phyloP scores from a whole-genome alignment of 2,797 vertebrate species.

The Arremon aurantiirostris region DNA sequence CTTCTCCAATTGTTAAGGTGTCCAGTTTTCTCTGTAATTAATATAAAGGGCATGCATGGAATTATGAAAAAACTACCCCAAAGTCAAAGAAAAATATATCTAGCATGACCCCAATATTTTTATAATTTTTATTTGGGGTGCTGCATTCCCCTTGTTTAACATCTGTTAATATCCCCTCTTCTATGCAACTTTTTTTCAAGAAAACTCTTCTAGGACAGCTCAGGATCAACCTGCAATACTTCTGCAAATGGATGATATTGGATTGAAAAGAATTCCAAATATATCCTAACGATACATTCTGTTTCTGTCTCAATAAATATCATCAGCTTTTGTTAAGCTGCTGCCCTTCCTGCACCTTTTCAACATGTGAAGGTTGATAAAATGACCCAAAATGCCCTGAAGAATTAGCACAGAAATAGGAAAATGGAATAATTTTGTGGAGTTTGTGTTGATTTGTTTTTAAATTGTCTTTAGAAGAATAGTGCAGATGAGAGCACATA shows the following conservation, averaged over 20 bases:
- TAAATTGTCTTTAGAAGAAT: neutral
- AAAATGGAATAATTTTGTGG: neutral
- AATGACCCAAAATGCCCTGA: constrained; percentile 40
- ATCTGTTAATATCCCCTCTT: neutral
- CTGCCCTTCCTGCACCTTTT: constrained; percentile 60
- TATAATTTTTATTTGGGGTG: neutral
- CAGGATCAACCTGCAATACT: neutral
- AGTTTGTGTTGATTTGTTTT: neutral
- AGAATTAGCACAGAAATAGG: neutral
- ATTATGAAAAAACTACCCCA: neutral
- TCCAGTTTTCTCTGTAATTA: neutral
- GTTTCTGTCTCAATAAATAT: constrained; percentile 69
- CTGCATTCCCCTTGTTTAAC: neutral
- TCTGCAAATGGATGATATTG: constrained; percentile 9
- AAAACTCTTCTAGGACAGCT: neutral
- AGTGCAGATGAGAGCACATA: neutral
- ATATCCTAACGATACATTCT: neutral
- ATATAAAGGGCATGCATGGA: neutral
- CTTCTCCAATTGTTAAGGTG: neutral
- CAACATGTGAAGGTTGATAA: constrained; percentile 45
- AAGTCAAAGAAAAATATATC: neutral
- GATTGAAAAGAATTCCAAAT: constrained; percentile 18
- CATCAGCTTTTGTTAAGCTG: constrained; percentile 36
- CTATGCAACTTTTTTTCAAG: neutral
- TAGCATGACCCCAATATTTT: neutral